Evolutionary conservation across 2,113 vertebrate genomes (phyloP).

Genomic region (Platichthys stellatus): DNA sequence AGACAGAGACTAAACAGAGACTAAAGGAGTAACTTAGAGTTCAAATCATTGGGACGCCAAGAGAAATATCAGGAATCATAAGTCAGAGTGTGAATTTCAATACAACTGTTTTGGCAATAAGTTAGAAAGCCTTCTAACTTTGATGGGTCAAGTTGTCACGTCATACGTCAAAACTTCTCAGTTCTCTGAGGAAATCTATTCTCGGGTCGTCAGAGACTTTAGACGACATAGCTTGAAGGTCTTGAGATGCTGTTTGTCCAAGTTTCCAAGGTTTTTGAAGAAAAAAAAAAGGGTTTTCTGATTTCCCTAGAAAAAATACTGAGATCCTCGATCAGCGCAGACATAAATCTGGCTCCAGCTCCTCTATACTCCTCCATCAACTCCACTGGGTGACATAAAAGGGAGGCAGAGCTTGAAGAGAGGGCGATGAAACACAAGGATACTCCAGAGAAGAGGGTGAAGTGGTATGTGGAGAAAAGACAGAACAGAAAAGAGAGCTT

Average conservation of each 20-base stretch:
- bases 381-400: slow-evolving; percentile 31
- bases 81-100: no score
- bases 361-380: neutral
- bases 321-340: slow-evolving; percentile 25
- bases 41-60: no score
- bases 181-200: slow-evolving; percentile 9
- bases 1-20: no score
- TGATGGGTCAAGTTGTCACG: slow-evolving; percentile 12
- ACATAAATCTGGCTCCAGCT: neutral
- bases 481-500: slow-evolving; percentile 1
- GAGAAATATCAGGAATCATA: no score
- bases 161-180: slow-evolving; percentile 7
- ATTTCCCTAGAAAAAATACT: slow-evolving; percentile 18
- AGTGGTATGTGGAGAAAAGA: slow-evolving; percentile 9
- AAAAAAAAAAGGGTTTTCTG: neutral
- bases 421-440: slow-evolving; percentile 15
- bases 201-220: slow-evolving; percentile 1
- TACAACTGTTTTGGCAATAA: no score
- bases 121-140: neutral
- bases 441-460: slow-evolving; percentile 36
- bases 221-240: slow-evolving; percentile 7
- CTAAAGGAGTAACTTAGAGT: no score
- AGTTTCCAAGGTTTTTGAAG: slow-evolving; percentile 12
- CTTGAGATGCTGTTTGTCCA: slow-evolving; percentile 8
- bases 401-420: slow-evolving; percentile 22